Base-by-base conservation (phyloP, 2,797 vertebrate species). In the Peromyscus aztecus region DNA sequence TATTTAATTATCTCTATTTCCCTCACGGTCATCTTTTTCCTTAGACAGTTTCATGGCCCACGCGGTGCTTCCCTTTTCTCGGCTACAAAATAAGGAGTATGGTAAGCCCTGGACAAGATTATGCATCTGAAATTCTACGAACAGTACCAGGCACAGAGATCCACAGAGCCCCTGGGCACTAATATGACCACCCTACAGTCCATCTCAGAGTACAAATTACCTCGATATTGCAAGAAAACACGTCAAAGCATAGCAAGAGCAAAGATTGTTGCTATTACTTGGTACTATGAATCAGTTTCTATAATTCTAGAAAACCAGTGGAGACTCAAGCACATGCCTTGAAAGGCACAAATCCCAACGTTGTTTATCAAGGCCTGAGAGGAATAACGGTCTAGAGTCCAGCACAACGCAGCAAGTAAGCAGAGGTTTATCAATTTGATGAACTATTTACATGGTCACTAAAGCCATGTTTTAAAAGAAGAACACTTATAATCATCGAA, bases 401-500 rank as follows among this genome's bases (percentile, higher is more conserved):
- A 37, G 57, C 49, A 40, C 14, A 71, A 49, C 13, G 46, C 87
- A 29, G 77, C 73, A 93, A 89, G 71, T 76, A 97, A 95, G 77
- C 21, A 77, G 57, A 80, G 61, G 13, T 65, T 9, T 73, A 91
- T 95, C 81, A 67, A 34, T 52, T 89, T 67, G 73, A 67, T 43
- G 71, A 19, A 43, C 61, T 94, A 40, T 88, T 71, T 93, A 31
- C 34, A 65, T 10, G 67, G 77, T 77, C 65, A 94, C 57, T 71
- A 93, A 94, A 88, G 78, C 80, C n/a, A 83, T n/a, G 6, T 46
- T 95, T 96, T 92, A 57, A 95, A 89, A 67, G 43, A 86, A 67
- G 43, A 91, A 59, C 80, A 78, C 4, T 65, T 93, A 95, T n/a
- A 80, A 40, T 49, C 81, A 37, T 52, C 5, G 55, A 40, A 92